These are phyloP conservation scores for Lucilia cuprina DNA, from an alignment of 1,140 invertebrate genomes.

Conservation along the genomic window DNA sequence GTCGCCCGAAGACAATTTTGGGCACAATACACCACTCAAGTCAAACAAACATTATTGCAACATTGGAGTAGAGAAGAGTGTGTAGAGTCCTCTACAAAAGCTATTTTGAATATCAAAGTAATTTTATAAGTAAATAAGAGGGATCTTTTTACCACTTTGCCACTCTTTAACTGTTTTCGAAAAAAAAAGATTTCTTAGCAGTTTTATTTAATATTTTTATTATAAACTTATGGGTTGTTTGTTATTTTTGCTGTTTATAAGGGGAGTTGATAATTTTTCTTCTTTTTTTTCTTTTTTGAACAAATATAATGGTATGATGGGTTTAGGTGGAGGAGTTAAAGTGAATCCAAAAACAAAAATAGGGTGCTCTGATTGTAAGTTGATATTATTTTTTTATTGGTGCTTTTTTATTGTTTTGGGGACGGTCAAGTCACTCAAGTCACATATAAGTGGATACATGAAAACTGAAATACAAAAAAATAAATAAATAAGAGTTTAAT, in stretches of 20 bases:
- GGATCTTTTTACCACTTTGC: slow-evolving; percentile 34
- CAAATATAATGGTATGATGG: background rate
- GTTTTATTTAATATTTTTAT: background rate
- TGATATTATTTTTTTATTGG: slow-evolving; percentile 25
- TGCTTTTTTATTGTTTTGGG: slow-evolving; percentile 20
- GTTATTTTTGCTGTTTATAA: background rate
- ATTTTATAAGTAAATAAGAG: slow-evolving; percentile 25
- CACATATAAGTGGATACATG: slow-evolving; percentile 24
- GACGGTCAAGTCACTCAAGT: slow-evolving; percentile 26
- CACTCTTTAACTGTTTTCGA: slow-evolving; percentile 20
- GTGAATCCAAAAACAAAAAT: background rate
- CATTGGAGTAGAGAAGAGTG: background rate
- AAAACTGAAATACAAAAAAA: background rate
- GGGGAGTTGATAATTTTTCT: background rate
- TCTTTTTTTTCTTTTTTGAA: background rate
- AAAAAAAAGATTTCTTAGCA: background rate
- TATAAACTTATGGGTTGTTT: background rate
- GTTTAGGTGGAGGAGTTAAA: background rate
- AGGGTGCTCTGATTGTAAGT: slow-evolving; percentile 28
- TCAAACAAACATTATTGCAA: slow-evolving; percentile 1
- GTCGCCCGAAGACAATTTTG: slow-evolving; percentile 37
- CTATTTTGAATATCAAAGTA: slow-evolving; percentile 24
- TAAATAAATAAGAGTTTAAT: background rate
- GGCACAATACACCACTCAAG: slow-evolving; percentile 24
- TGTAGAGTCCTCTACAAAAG: background rate